Evolutionary conservation across 2,888 invertebrate species (phyloP).

Genomic region (Oscheius onirici): DNA sequence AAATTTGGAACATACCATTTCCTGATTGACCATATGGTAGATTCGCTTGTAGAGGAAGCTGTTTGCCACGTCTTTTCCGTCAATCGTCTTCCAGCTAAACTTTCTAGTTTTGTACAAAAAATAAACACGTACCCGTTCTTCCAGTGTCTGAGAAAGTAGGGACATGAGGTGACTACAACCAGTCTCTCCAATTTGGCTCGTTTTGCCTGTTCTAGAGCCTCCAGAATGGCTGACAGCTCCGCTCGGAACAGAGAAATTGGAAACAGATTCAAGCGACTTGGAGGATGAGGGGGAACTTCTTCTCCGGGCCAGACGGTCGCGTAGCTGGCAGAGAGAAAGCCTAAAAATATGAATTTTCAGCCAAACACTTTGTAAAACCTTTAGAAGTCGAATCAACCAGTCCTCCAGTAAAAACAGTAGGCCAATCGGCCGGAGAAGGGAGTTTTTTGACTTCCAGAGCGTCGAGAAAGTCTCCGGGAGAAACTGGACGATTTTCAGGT

Average conservation of each 20-base stretch:
- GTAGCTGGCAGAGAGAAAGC: not conserved
- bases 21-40: not conserved
- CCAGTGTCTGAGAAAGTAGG: constrained; percentile 15
- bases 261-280: constrained; percentile 38
- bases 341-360: not conserved
- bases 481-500: no score
- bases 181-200: not conserved
- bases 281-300: not conserved
- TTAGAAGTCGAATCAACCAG: not conserved
- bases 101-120: no score
- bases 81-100: constrained; percentile 13
- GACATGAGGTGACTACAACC: not conserved
- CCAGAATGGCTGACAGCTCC: constrained; percentile 50
- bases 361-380: not conserved
- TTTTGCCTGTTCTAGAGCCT: constrained; percentile 43
- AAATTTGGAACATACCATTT: constrained; percentile 24
- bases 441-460: no score
- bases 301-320: not conserved
- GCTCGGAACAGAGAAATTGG: constrained; percentile 55
- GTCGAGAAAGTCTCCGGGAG: no score
- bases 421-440: not conserved
- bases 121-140: not conserved
- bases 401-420: not conserved
- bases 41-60: constrained; percentile 26
- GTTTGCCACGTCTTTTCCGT: constrained; percentile 2